Evolutionary conservation across 2,113 vertebrate genomes (phyloP).

Genomic region (Hemiscyllium ocellatum): DNA sequence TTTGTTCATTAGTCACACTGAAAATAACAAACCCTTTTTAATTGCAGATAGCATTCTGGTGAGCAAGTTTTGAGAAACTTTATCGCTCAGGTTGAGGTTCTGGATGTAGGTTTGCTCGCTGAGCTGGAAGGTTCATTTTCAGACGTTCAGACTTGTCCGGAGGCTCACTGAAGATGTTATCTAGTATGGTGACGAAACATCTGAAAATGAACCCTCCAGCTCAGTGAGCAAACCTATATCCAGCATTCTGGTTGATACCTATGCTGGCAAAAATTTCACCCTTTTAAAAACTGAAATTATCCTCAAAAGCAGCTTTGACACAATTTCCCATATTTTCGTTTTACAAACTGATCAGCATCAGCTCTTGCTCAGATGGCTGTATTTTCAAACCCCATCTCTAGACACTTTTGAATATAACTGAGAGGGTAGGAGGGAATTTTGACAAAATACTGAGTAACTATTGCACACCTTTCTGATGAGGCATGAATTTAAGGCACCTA

Average conservation of each 20-base stretch:
- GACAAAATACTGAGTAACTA: background rate
- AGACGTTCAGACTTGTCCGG: no score
- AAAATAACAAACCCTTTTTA: background rate
- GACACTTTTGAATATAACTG: background rate
- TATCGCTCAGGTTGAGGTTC: no score
- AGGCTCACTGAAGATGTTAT: no score
- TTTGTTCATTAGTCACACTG: background rate
- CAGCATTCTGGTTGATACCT: background rate
- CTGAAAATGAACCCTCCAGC: no score
- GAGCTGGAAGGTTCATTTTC: no score
- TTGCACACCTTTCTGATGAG: background rate
- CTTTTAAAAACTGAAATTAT: background rate
- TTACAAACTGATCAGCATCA: background rate
- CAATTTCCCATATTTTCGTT: background rate
- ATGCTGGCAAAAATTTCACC: background rate
- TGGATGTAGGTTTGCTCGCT: no score
- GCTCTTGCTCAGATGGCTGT: background rate
- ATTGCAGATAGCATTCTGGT: background rate
- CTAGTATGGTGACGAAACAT: no score
- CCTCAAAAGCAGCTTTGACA: background rate
- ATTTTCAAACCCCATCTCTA: background rate
- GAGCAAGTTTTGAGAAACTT: no score
- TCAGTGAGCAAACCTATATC: no score
- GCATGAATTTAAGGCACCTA: background rate
- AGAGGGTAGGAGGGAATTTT: background rate